These are phyloP conservation scores for Synodontis membranacea DNA, from an alignment of 2,113 vertebrate genomes.

Conservation along the genomic window DNA sequence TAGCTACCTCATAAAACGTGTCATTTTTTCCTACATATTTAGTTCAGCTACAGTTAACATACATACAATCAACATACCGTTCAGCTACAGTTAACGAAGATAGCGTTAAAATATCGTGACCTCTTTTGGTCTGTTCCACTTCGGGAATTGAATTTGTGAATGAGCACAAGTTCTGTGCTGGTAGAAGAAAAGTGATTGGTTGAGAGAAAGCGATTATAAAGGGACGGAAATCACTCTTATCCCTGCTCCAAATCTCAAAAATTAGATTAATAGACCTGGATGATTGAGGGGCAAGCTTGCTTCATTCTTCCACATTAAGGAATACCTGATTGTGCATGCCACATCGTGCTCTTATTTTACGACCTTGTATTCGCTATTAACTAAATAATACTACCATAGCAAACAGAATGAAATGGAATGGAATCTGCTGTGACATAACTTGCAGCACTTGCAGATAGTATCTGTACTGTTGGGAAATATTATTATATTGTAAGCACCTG, in stretches of 20 bases:
- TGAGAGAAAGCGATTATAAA: background rate
- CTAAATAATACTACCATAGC: background rate
- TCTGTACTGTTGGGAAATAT: background rate
- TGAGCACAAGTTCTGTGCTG: background rate
- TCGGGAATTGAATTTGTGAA: background rate
- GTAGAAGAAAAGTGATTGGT: background rate
- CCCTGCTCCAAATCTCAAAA: background rate
- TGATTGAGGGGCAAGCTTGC: background rate
- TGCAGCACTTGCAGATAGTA: background rate
- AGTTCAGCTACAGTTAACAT: background rate
- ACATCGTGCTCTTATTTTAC: background rate
- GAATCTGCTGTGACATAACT: background rate
- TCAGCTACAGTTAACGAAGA: background rate
- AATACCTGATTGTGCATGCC: background rate
- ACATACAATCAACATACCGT: no score
- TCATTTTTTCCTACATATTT: background rate
- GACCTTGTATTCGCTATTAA: background rate
- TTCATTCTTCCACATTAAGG: background rate
- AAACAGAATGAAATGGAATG: background rate
- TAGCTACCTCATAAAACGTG: background rate
- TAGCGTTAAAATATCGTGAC: background rate
- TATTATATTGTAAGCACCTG: constrained; percentile 72
- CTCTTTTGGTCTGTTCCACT: background rate
- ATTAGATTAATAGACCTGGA: background rate
- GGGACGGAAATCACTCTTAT: background rate